Base-by-base conservation (phyloP, 1,140 invertebrate species). In the Platyura marginata region DNA sequence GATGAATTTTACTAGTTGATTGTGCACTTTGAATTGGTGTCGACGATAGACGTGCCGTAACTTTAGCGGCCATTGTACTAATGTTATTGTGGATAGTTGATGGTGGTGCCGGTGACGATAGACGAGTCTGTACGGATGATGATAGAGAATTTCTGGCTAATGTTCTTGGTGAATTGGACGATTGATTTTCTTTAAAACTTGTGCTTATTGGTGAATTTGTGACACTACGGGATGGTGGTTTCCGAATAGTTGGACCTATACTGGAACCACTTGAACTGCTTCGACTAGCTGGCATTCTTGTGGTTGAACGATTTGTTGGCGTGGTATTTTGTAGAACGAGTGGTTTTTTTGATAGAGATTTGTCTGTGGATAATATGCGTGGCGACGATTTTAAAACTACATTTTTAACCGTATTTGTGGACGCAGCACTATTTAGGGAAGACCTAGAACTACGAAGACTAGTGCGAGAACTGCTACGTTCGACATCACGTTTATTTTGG, bases 371-470 rank as follows among this genome's bases (percentile, higher is more conserved):
- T 20, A 38, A 18, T 4, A 11, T n/a, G 16, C 13, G 5, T 56
- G 56, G 53, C 29, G 55, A 56, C 8, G 56, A 58, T 19, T 59
- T 55, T 5, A 57, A 51, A 10, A 56, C 67, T 16, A 76, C 66
- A 39, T 76, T 74, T 44, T 77, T 68, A 0, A 86, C 81, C 0
- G 81, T 85, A 48, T 79, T 79, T 0, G 83, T 79, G 4, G 83
- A 87, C 0, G 75, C 77, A 1, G 79, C 72, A 54, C 81, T 85
- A 50, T 84, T 86, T 20, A 88, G 64, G 1, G 83, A 87, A 49
- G 81, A 86, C 4, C 79, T 65, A 1, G 84, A 88, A 48, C 81
- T 83, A 1, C 80, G 68, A 9, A 90, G 59, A 44, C 82, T 87
- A 23, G 77, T 79, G 13, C 79, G 63, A 0, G 76, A 79, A 36